Evolutionary conservation across 2,888 invertebrate genomes (phyloP).

Genomic region (Caradrina kadenii): DNA sequence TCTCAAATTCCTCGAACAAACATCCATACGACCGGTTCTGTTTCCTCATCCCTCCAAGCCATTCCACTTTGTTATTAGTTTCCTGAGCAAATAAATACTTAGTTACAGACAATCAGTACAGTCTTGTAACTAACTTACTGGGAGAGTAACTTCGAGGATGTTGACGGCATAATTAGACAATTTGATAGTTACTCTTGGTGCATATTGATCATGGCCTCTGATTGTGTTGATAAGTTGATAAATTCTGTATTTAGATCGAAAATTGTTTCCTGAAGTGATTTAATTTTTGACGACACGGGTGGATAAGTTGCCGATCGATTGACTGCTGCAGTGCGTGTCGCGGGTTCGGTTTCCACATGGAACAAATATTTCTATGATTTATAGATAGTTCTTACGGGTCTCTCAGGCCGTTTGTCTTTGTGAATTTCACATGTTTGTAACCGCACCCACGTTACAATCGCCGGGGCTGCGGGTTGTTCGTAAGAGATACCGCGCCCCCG

Average conservation of each 20-base stretch:
- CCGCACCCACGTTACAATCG: too few species aligned
- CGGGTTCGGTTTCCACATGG: too few species aligned
- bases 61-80: slow-evolving; percentile 66
- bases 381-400: too few species aligned
- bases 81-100: slow-evolving; percentile 66
- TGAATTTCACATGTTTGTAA: too few species aligned
- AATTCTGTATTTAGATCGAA: not conserved
- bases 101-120: slow-evolving; percentile 63
- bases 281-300: not conserved
- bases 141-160: slow-evolving; percentile 55
- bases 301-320: too few species aligned
- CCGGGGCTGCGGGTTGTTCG: too few species aligned
- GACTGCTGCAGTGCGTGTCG: too few species aligned
- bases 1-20: slow-evolving; percentile 36
- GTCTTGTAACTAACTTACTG: slow-evolving; percentile 60
- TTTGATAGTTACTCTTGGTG: slow-evolving; percentile 48
- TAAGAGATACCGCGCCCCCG: too few species aligned
- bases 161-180: slow-evolving; percentile 59
- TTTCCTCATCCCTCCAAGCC: slow-evolving; percentile 50
- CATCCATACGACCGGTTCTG: slow-evolving; percentile 31
- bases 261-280: not conserved
- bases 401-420: too few species aligned
- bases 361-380: too few species aligned
- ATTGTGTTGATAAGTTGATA: slow-evolving; percentile 7
- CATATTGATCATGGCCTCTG: slow-evolving; percentile 39